phyloP scores from a whole-genome alignment of 2,888 invertebrate species.

The Drosophila picticornis region DNA sequence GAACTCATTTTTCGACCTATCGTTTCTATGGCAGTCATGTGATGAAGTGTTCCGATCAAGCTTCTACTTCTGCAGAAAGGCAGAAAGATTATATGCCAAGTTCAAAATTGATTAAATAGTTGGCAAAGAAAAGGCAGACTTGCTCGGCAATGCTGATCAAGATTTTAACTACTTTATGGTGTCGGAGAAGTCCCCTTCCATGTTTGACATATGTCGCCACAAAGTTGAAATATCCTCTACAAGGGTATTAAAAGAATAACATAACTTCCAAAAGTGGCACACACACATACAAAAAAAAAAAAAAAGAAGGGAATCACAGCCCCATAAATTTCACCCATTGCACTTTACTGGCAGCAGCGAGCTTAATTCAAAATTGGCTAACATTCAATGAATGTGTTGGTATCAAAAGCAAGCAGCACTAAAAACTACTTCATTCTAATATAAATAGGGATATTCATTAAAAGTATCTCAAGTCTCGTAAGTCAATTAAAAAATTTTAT shows the following conservation, averaged over 20 bases:
- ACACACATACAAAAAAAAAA: slow-evolving; percentile 4
- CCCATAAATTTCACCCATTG: slow-evolving; percentile 49
- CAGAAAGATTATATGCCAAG: background rate
- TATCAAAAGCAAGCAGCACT: background rate
- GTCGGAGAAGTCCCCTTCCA: no score
- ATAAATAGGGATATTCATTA: background rate
- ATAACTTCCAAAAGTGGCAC: slow-evolving; percentile 21
- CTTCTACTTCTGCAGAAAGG: background rate
- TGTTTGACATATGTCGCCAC: background rate
- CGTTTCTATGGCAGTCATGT: background rate
- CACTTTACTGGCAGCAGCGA: slow-evolving; percentile 49
- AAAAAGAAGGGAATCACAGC: background rate
- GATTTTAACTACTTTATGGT: background rate
- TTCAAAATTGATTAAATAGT: background rate
- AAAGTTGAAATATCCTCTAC: background rate
- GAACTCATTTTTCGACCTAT: background rate
- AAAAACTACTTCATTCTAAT: background rate
- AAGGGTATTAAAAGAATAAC: background rate
- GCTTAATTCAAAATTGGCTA: slow-evolving; percentile 40
- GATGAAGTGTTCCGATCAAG: background rate
- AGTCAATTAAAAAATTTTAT: background rate
- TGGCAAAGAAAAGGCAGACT: background rate
- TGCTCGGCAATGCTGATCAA: background rate
- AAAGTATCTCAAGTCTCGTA: background rate
- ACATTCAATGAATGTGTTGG: slow-evolving; percentile 2